Percentiles rank a stretch among this genome's conserved stretches.
These are phyloP conservation scores for Tylochromis polylepis DNA, from an alignment of 2,113 vertebrate genomes.

Conservation along the genomic window DNA sequence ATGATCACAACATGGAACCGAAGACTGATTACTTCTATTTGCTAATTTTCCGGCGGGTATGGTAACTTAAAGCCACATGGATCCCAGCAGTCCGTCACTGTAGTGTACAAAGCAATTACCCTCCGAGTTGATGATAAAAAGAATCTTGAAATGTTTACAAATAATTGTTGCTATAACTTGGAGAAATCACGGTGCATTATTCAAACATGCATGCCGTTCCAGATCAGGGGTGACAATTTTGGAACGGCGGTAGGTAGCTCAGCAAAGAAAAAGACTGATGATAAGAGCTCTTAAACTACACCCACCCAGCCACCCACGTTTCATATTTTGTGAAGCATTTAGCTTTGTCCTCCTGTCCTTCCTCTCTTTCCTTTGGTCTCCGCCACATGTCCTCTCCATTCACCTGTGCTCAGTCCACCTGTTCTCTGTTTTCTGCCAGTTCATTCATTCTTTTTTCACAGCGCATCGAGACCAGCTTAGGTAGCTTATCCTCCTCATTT, in stretches of 20 bases:
- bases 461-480: neutral
- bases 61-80: constrained; percentile 17
- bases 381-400: neutral
- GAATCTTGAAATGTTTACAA: neutral
- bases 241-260: neutral
- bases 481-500: neutral
- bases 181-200: neutral
- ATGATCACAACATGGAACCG: constrained; percentile 27
- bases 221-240: neutral
- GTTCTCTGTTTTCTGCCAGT: neutral
- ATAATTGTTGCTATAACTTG: neutral
- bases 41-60: constrained; percentile 11
- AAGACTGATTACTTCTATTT: constrained; percentile 35
- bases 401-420: neutral
- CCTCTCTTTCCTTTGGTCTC: neutral
- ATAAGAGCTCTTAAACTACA: neutral
- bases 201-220: neutral
- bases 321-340: neutral
- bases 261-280: neutral
- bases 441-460: constrained; percentile 3
- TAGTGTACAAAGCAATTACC: constrained; percentile 7
- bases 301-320: neutral
- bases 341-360: neutral
- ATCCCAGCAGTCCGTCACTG: constrained; percentile 21
- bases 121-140: neutral